Evolutionary conservation across 2,888 invertebrate genomes (phyloP), one percentile per base, ranked within the genome.

Genomic region (Chironomus tentans): DNA sequence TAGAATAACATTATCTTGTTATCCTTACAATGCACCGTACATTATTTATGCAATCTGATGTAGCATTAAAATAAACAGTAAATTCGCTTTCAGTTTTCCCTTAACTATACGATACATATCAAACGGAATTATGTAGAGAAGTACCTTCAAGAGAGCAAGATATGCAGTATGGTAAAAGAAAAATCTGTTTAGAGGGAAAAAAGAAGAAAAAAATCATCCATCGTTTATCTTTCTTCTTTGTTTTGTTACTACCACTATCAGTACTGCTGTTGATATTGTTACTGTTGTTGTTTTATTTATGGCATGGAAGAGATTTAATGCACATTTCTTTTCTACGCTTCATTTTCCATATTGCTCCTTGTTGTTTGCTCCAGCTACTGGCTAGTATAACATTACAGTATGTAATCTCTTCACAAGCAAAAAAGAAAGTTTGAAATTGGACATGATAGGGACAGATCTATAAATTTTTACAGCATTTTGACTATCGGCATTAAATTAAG

Each of bases 251-350:
- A 15, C 56, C 50, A 13, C 15, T 50, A 3, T 13, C 10, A 69
- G 15, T 21, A 3, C 46, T 70, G n/a, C n/a, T n/a, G n/a, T n/a
- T n/a, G n/a, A n/a, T n/a, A n/a, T n/a, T n/a, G n/a, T n/a, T 22
- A 10, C 70, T 28, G 21, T 28, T 13, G 28, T 18, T 46, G 47
- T 56, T n/a, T n/a, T 72, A 50, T 72, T 72, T 72, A 72, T 72
- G 56, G 72, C 15, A 62, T 56, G 72, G 61, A 72, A 72, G 72
- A 72, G 72, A 72, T 72, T 72, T 72, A 72, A 61, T 72, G 72
- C 61, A 61, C 72, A 50, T 62, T 62, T 61, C 61, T 28, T 47
- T 46, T 28, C 4, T 28, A 28, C n/a, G n/a, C n/a, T 4, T 10
- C 7, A 38, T 10, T 7, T 38, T 10, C 38, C 7, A 38, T 38